These are phyloP conservation scores for Lagocephalus sceleratus DNA, from an alignment of 2,797 vertebrate genomes.

Conservation along the genomic window DNA sequence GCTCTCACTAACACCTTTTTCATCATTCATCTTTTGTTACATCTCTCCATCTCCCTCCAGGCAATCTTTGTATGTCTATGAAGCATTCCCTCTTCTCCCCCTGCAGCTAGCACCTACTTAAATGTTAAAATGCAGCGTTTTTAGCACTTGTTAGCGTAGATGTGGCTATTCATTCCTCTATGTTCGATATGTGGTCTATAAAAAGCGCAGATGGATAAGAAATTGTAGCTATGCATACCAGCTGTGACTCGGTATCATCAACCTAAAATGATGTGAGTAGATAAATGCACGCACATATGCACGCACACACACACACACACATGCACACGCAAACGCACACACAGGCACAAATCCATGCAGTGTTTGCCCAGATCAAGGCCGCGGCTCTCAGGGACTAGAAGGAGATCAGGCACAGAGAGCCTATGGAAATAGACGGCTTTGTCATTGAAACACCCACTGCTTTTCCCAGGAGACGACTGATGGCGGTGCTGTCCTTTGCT, in stretches of 20 bases:
- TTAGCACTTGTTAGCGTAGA: conserved; percentile 87
- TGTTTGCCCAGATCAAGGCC: conserved; percentile 93
- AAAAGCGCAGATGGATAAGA: conserved; percentile 70
- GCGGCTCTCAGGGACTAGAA: conserved; percentile 87
- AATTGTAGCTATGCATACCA: conserved; percentile 81
- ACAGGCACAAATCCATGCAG: conserved; percentile 64
- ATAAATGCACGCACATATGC: conserved; percentile 76
- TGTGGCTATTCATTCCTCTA: conserved; percentile 82
- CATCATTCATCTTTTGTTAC: conserved; percentile 28
- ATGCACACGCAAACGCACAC: conserved; percentile 33
- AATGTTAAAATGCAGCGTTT: conserved; percentile 55
- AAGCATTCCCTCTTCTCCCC: conserved; percentile 14
- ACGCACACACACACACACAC: conserved; percentile 58
- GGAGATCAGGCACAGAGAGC: conserved; percentile 84
- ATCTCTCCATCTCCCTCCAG: conserved; percentile 44
- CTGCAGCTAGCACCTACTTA: conserved; percentile 29
- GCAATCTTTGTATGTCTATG: conserved; percentile 46
- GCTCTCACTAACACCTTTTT: conserved; percentile 64
- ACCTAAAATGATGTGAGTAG: conserved; percentile 66
- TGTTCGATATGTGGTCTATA: conserved; percentile 77
- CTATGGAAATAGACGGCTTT: conserved; percentile 79
- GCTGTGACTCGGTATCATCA: conserved; percentile 84
- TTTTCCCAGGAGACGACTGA: conserved; percentile 39
- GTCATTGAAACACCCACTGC: conserved; percentile 63
- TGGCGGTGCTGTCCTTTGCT: conserved; percentile 64